Evolutionary conservation across 1,140 invertebrate species (phyloP).

Genomic region (Formica exsecta): DNA sequence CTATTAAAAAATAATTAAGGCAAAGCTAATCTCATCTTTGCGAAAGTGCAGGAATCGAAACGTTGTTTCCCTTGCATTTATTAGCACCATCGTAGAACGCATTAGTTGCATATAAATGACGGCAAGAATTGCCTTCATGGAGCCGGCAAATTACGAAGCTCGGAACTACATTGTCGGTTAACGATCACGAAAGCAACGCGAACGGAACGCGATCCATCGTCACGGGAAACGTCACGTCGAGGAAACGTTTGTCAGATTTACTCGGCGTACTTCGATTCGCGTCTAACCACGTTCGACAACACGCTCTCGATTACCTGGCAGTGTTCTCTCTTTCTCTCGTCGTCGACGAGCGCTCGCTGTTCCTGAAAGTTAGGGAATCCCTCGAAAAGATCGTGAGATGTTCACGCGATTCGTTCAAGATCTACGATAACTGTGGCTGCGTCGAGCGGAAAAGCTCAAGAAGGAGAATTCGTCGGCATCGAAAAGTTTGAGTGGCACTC

Average conservation of each 20-base stretch:
- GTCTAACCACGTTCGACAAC: neutral
- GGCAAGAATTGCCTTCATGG: neutral
- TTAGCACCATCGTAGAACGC: neutral
- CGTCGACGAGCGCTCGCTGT: neutral
- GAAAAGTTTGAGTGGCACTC: conserved; percentile 38
- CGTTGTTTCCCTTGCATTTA: neutral
- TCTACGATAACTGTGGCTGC: neutral
- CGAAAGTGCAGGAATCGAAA: neutral
- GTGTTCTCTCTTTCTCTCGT: neutral
- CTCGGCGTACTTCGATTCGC: neutral
- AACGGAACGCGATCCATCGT: neutral
- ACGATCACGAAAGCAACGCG: conserved; percentile 4
- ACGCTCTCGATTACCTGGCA: neutral
- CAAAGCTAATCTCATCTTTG: neutral
- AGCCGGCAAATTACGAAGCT: neutral
- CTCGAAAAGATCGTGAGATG: neutral
- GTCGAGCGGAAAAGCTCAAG: neutral
- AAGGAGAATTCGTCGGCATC: neutral
- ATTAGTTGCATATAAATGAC: conserved; percentile 27
- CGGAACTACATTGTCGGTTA: neutral
- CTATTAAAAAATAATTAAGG: conserved; percentile 13
- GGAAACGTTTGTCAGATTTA: neutral
- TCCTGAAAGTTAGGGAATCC: neutral
- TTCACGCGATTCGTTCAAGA: neutral
- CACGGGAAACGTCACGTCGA: neutral